Evolutionary conservation across 1,140 invertebrate genomes (phyloP).

Genomic region (Neodiprion lecontei): DNA sequence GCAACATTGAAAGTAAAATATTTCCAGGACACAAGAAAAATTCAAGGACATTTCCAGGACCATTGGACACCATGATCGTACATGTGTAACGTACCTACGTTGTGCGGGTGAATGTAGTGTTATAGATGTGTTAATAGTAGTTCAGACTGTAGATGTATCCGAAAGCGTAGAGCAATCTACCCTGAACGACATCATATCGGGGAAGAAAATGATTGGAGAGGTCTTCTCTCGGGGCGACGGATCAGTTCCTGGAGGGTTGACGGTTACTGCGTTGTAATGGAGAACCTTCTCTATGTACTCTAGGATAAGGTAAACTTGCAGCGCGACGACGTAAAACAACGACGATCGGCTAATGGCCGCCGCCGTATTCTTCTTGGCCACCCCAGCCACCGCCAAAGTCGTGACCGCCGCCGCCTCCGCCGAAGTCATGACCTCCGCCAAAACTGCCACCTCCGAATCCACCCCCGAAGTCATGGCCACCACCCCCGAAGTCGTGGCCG

Average conservation of each 20-base stretch:
- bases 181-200: too few relatives aligned
- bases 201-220: neutral
- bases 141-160: too few relatives aligned
- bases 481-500: slow-evolving; percentile 44
- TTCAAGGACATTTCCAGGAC: too few relatives aligned
- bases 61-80: too few relatives aligned
- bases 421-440: slow-evolving; percentile 31
- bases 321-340: slow-evolving; percentile 47
- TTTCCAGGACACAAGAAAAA: too few relatives aligned
- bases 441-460: slow-evolving; percentile 40
- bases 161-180: too few relatives aligned
- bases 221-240: neutral
- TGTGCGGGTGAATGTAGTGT: too few relatives aligned
- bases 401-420: slow-evolving; percentile 43
- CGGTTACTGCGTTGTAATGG: neutral
- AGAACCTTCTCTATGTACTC: slow-evolving; percentile 5
- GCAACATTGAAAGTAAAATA: too few relatives aligned
- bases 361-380: slow-evolving; percentile 26
- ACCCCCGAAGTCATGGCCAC: slow-evolving; percentile 53
- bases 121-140: too few relatives aligned
- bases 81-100: too few relatives aligned
- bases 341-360: slow-evolving; percentile 12
- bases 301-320: neutral
- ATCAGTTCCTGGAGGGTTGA: neutral
- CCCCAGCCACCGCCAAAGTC: slow-evolving; percentile 37